These are phyloP conservation scores for Psilanteris sp. DNA, from an alignment of 1,140 invertebrate genomes.

Conservation along the genomic window DNA sequence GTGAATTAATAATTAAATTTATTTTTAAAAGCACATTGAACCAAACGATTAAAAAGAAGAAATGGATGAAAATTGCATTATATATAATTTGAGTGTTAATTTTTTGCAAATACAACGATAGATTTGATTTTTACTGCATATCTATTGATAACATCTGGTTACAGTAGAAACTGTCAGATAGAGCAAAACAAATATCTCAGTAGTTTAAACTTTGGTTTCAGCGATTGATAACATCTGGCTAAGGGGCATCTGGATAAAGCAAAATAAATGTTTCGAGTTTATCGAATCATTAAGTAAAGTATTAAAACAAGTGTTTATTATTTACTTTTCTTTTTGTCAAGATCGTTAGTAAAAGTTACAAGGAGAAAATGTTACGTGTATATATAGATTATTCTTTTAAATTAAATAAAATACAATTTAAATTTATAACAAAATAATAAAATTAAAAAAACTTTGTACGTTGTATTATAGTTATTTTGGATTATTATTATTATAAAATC, in stretches of 20 bases:
- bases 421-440: no score
- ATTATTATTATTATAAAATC: no score
- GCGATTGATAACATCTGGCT: conserved; percentile 46
- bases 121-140: conserved; percentile 37
- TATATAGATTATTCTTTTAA: no score
- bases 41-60: no score
- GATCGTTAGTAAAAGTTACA: background rate
- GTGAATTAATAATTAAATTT: no score
- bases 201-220: conserved; percentile 55
- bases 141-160: conserved; percentile 54
- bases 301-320: conserved; percentile 30
- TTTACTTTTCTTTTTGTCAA: conserved; percentile 1
- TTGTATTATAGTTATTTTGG: no score
- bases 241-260: conserved; percentile 27
- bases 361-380: background rate
- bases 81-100: conserved; percentile 28
- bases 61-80: conserved; percentile 25
- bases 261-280: conserved; percentile 52
- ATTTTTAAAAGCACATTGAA: no score
- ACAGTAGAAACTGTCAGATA: conserved; percentile 13
- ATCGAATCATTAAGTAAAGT: conserved; percentile 54
- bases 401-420: no score
- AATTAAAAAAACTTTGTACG: no score
- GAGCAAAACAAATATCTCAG: conserved; percentile 47
- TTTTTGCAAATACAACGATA: conserved; percentile 4